Evolutionary conservation across 2,888 invertebrate species (phyloP), one percentile per base, ranked within the genome.

Genomic region (Chrysolina haemoptera): DNA sequence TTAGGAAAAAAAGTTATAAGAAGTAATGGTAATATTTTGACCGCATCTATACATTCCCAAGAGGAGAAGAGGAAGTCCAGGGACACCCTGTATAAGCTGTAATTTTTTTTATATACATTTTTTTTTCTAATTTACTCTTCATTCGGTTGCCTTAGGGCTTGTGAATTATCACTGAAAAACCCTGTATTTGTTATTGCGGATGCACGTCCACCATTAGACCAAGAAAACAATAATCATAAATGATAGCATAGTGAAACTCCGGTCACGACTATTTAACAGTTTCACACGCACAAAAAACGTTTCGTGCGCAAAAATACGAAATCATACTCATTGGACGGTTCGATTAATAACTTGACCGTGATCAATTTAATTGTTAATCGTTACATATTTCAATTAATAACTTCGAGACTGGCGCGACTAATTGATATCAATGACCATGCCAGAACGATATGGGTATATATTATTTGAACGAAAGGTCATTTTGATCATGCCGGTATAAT

Each of bases 391-490:
- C 35, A 66, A 16, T 22, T 50, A 66, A 27, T 40, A 66, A 66
- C 35, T 50, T 66, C 16, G 11, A 50, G 11, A 11, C 20, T 70
- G 20, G 50, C 63, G 70, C 62, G 43, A 50, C 62, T 63, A 70
- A 62, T 63, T 50, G 70, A 48, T 62, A 35, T 53, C 46, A 62
- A 48, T 50, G 63, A 50, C 46, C 70, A 63, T 62, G 70, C 70
- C 66, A 18, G 27, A n/a, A 35, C 11, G 50, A 27, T 50, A n/a
- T 50, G 22, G 27, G 16, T 66, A 66, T 66, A 50, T 48, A 46
- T 27, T 48, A 46, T 27, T 27, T 65, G 1, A 16, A 27, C 27
- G n/a, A 8, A 66, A 66, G 66, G 66, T 66, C 50, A 50, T 35
- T 66, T 66, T 35, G 66, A 66, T 22, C 66, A 66, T 27, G 50